These are phyloP conservation scores for Ia io DNA, from an alignment of 2,113 vertebrate species.

Conservation along the genomic window DNA sequence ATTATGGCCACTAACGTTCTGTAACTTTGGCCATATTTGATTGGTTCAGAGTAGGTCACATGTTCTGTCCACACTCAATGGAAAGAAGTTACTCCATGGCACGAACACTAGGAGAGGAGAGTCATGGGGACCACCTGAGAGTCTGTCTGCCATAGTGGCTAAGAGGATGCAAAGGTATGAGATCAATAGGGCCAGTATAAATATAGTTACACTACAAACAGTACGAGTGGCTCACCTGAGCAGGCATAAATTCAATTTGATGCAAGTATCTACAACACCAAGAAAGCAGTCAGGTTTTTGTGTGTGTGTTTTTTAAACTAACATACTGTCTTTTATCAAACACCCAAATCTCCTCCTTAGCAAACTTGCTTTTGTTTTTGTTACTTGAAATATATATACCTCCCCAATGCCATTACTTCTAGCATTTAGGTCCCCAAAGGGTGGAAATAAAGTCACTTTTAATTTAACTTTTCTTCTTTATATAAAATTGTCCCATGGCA, in stretches of 20 bases:
- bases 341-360: background rate
- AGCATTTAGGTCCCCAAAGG: conserved; percentile 2
- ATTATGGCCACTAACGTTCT: background rate
- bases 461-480: conserved; percentile 24
- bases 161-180: background rate
- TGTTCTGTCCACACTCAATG: background rate
- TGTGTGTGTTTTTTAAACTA: too few relatives aligned
- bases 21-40: background rate
- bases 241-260: background rate
- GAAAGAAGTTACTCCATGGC: background rate
- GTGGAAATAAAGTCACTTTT: conserved; percentile 42
- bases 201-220: background rate
- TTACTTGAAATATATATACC: background rate
- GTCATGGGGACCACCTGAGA: background rate
- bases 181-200: background rate
- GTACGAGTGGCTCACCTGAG: background rate
- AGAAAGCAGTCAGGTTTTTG: conserved; percentile 15
- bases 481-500: background rate
- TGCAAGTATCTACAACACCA: background rate
- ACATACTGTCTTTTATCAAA: background rate
- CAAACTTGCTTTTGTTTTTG: background rate
- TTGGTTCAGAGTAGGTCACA: background rate
- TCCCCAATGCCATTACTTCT: background rate
- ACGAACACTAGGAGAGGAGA: background rate
- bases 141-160: background rate